Evolutionary conservation across 2,113 vertebrate genomes (phyloP).

Genomic region (Tor tambroides): DNA sequence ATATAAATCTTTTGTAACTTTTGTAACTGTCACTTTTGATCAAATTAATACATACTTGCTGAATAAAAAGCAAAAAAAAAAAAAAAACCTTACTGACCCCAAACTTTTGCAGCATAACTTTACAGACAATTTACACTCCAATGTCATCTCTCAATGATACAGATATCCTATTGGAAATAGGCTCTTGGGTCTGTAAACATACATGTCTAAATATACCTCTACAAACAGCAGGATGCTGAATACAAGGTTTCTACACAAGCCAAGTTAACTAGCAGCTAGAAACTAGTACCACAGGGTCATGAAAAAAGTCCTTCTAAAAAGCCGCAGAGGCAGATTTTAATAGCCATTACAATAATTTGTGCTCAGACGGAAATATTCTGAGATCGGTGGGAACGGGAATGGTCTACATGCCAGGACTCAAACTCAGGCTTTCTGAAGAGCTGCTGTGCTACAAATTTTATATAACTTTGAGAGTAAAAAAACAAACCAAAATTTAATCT

Average conservation of each 20-base stretch:
- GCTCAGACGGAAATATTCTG: neutral
- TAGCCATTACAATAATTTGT: neutral
- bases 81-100: neutral
- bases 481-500: neutral
- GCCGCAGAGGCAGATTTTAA: neutral
- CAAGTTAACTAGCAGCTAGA: neutral
- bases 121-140: neutral
- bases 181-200: neutral
- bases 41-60: neutral
- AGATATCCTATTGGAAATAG: neutral
- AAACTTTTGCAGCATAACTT: neutral
- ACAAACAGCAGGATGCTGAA: neutral
- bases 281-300: neutral
- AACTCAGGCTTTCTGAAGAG: neutral
- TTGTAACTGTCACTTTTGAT: neutral
- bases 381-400: neutral
- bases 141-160: neutral
- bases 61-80: neutral
- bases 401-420: neutral
- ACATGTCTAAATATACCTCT: neutral
- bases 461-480: neutral
- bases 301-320: neutral
- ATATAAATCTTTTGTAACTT: neutral
- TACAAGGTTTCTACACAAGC: neutral
- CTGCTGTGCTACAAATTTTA: neutral